These are phyloP conservation scores for Heliconius hermathena DNA, from an alignment of 1,140 invertebrate species.

Conservation along the genomic window DNA sequence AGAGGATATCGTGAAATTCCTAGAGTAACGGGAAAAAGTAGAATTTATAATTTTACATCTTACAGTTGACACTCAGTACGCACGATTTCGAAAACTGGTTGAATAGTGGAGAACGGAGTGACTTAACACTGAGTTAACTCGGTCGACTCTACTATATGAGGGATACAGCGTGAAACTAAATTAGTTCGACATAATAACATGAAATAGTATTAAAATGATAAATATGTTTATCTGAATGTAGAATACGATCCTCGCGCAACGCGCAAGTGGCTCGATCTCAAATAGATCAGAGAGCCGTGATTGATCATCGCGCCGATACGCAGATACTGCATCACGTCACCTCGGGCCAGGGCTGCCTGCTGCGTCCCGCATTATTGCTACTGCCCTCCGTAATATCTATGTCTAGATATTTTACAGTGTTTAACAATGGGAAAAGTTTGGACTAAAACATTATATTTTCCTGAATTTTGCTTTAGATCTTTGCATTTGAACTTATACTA, in stretches of 20 bases:
- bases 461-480: no score
- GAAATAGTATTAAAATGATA: not conserved
- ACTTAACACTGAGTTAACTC: not conserved
- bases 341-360: not conserved
- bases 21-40: no score
- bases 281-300: slow-evolving; percentile 27
- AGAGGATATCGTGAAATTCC: no score
- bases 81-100: no score
- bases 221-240: not conserved
- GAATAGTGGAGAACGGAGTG: not conserved
- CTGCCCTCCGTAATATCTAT: no score
- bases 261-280: slow-evolving; percentile 22
- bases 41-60: no score
- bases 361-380: no score
- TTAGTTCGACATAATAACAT: not conserved
- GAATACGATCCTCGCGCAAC: not conserved
- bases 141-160: not conserved
- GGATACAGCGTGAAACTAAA: not conserved
- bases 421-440: not conserved
- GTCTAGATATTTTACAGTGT: not conserved
- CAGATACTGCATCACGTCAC: slow-evolving; percentile 30
- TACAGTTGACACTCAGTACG: no score
- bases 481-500: no score
- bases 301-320: slow-evolving; percentile 32
- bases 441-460: no score